phyloP scores from a whole-genome alignment of 2,113 vertebrate species.

The Romanogobio albipinnatus region DNA sequence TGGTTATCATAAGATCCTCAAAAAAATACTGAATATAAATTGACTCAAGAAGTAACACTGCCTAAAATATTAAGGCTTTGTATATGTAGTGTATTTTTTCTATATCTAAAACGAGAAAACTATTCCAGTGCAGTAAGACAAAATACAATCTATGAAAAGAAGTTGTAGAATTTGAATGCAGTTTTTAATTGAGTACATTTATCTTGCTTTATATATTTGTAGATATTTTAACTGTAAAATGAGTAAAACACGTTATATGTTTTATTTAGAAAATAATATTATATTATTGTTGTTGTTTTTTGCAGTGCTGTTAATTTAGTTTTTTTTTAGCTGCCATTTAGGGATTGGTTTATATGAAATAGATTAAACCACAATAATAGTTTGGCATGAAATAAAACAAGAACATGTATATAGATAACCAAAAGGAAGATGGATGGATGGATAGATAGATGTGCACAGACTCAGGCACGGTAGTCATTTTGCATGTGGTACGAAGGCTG shows the following conservation, averaged over 20 bases:
- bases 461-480: neutral
- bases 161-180: neutral
- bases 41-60: neutral
- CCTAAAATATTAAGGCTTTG: neutral
- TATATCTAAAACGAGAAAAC: neutral
- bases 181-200: neutral
- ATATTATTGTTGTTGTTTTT: neutral
- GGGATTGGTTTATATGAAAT: neutral
- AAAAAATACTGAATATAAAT: neutral
- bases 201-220: neutral
- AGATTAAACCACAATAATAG: neutral
- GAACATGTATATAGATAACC: no score
- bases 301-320: neutral
- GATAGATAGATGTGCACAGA: neutral
- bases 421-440: no score
- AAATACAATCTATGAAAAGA: neutral
- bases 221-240: neutral
- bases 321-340: neutral
- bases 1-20: neutral
- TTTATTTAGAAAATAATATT: neutral
- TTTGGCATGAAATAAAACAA: neutral
- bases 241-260: neutral
- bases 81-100: neutral
- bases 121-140: neutral
- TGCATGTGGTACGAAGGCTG: neutral